Conservation (phyloP, 2,888 invertebrate genomes). For the Notocelia uddmanniana region DNA sequence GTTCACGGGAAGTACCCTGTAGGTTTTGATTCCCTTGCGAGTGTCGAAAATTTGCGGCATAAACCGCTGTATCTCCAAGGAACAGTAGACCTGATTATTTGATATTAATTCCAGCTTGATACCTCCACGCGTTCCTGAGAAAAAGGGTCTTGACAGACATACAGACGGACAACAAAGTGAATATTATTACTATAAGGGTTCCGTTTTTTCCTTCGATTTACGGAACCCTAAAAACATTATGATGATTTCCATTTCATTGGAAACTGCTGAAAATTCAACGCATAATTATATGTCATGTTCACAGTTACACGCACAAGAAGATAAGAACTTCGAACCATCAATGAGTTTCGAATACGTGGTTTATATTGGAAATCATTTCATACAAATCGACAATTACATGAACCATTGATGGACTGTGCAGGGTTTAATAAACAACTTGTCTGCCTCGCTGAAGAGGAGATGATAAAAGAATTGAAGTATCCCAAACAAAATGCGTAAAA, state of each 20-base stretch:
- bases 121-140: too few species aligned
- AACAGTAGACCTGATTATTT: too few species aligned
- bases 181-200: too few species aligned
- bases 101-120: too few species aligned
- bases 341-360: background rate
- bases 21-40: too few species aligned
- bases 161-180: too few species aligned
- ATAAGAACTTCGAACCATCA: background rate
- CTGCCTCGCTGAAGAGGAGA: background rate
- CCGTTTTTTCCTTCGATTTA: too few species aligned
- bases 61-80: too few species aligned
- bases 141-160: too few species aligned
- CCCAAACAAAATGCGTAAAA: conserved; percentile 13
- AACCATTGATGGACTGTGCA: background rate
- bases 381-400: background rate
- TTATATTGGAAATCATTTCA: conserved; percentile 1
- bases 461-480: background rate
- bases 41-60: too few species aligned
- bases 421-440: background rate
- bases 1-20: too few species aligned
- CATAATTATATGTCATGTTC: background rate
- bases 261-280: background rate
- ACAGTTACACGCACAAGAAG: background rate
- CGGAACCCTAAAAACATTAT: background rate
- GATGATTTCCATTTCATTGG: background rate